Evolutionary conservation across 2,113 vertebrate genomes (phyloP), one percentile per base, ranked within the genome.

Genomic region (Terrapene triunguis): DNA sequence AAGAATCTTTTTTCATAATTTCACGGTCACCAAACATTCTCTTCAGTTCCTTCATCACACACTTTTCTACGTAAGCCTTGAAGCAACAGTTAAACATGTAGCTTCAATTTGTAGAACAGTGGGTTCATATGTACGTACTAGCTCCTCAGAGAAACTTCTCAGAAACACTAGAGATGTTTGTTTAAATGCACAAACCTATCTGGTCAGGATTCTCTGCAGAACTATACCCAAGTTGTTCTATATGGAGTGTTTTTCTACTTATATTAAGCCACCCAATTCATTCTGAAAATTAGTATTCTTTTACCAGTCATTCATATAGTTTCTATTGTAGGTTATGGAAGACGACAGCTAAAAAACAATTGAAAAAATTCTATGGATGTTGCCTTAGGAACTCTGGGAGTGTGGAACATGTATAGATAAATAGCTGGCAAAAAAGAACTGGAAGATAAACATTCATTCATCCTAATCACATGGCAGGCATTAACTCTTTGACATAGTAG

Each of bases 351-450:
- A 94, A 93, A 94, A 94, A 5, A 85, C 91, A 91, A 65, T 42
- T 8, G 91, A 95, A 83, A 10, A 96, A 95, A 94, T 89, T 81
- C 57, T 90, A 42, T 50, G 74, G 88, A 79, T 91, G 53, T 42
- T 87, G 91, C 96, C 96, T 94, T 74, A 93, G 94, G 95, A 89
- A 47, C 89, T 90, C 92, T 95, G 92, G 88, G 95, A 95, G 86
- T 83, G 95, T 96, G 95, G 94, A 95, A 94, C 89, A 74, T 12
- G 42, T 88, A 91, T 85, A 95, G 95, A 91, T 88, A 96, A 96
- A 92, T 65, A 97, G 95, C 95, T 94, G 88, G 92, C 92, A 96
- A 95, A 90, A 92, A 91, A 91, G 92, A 96, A 89, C 48, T 50
- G 72, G 65, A 8, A 57, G 8, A 90, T 91, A 76, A 50, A 94